A percentile compares a stretch with the other conserved stretches of the same genome.
phyloP scores from a whole-genome alignment of 2,113 vertebrate genomes.

The Nothoprocta pentlandii region DNA sequence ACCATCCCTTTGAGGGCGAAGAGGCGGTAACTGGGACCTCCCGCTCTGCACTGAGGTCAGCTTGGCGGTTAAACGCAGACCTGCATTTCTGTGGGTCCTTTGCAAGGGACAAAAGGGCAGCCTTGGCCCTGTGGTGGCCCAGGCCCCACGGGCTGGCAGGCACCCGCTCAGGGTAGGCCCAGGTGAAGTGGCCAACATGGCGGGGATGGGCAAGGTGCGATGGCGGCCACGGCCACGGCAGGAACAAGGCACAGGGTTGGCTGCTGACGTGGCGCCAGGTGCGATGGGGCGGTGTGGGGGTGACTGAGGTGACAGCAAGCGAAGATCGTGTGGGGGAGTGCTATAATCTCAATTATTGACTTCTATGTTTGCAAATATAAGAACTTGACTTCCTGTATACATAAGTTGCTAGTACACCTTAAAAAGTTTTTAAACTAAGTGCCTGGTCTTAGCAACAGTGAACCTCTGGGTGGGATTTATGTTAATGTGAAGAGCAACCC shows the following conservation, averaged over 20 bases:
- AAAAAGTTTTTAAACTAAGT: background rate
- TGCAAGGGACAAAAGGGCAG: background rate
- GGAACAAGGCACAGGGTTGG: too few relatives aligned
- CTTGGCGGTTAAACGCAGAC: fast-evolving
- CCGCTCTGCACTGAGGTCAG: background rate
- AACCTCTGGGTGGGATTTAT: fast-evolving
- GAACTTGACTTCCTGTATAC: background rate
- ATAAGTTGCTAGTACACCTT: background rate
- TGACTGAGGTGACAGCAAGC: too few relatives aligned
- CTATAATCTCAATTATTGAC: background rate
- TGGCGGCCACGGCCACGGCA: too few relatives aligned
- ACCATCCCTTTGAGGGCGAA: background rate
- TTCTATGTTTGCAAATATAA: background rate
- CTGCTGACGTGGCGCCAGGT: too few relatives aligned
- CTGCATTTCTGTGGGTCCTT: background rate
- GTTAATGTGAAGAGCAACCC: background rate
- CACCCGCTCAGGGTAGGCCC: too few relatives aligned
- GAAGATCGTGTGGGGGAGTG: too few relatives aligned
- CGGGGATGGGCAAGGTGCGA: too few relatives aligned
- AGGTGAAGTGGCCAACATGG: too few relatives aligned
- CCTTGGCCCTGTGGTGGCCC: too few relatives aligned
- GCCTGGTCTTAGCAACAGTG: background rate
- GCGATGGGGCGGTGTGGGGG: too few relatives aligned
- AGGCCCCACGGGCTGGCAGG: too few relatives aligned
- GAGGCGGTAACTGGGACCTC: background rate